Evolutionary conservation across 2,888 invertebrate species (phyloP), one percentile per base, ranked within the genome.

Genomic region (Erynnis tages): DNA sequence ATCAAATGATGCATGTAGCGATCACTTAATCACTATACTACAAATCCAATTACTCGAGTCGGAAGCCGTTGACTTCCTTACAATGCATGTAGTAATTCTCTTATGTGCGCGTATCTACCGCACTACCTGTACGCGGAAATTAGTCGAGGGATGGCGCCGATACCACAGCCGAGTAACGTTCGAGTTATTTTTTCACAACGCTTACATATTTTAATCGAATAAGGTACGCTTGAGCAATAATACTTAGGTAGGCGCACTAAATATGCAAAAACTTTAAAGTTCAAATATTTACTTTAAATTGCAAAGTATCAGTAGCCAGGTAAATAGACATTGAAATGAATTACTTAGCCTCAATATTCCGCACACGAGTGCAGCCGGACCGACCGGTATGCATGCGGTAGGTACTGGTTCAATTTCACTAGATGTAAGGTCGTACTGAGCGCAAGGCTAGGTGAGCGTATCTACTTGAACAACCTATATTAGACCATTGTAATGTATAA

Each of bases 401-500:
- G 60, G 61, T 74, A 81, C 82, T 75, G 79, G 81, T 83, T 82
- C 76, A 86, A 85, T 87, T 86, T 86, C 85, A 85, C 86, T 82
- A 76, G 77, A 75, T 62, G 69, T 82, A 86, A 88, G 87, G 87
- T 87, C 87, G 77, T 60, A 58, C 59, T 56, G 69, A 62, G 65
- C 67, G 64, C 86, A 87, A 87, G 87, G 87, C 85, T 84, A 80
- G 71, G 76, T 77, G 81, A 80, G 73, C 77, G 83, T 71, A 62
- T 57, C 47, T 60, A 65, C 58, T 59, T 45, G 16, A 46, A 41
- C 46, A 41, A 32, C 37, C 43, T 37, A 55, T 55, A 41, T 49
- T 47, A 52, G 47, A 49, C 54, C 40, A 54, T 54, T 55, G 48
- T 53, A 54, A 32, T 54, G 46, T 50, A 50, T 41, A 54, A 45